Percentiles rank a stretch among this genome's conserved stretches.
Evolutionary conservation across 2,888 invertebrate genomes (phyloP).

Genomic region (Deilephila elpenor): DNA sequence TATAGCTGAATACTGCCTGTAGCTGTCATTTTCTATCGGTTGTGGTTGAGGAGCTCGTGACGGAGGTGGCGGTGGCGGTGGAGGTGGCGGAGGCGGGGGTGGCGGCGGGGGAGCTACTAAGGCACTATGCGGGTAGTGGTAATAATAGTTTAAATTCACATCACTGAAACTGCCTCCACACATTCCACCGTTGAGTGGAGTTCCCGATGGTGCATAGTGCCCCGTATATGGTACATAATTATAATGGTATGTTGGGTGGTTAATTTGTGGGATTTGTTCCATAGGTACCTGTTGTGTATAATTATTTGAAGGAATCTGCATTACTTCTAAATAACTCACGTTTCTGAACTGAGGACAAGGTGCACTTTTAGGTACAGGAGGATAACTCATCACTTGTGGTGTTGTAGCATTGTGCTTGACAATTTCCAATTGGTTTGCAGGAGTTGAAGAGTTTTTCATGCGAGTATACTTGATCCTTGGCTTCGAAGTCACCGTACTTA

Average conservation of each 20-base stretch:
- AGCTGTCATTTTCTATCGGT: not conserved
- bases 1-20: not conserved
- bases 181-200: not conserved
- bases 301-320: not conserved
- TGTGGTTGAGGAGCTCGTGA: not conserved
- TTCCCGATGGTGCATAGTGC: not conserved
- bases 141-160: not conserved
- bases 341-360: not conserved
- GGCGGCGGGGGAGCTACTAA: not conserved
- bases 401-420: not conserved
- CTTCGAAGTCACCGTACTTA: not conserved
- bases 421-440: not conserved
- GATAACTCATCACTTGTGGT: not conserved
- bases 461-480: conserved; percentile 7
- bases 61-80: not conserved
- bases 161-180: not conserved
- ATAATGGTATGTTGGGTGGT: not conserved
- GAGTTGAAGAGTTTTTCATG: not conserved
- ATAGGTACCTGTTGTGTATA: not conserved
- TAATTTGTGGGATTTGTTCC: not conserved
- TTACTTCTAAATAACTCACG: too few relatives aligned
- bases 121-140: not conserved
- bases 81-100: not conserved
- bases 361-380: not conserved
- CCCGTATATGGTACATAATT: not conserved